These are phyloP conservation scores for Alexandromys oeconomus DNA, from an alignment of 2,797 vertebrate genomes.

Conservation along the genomic window DNA sequence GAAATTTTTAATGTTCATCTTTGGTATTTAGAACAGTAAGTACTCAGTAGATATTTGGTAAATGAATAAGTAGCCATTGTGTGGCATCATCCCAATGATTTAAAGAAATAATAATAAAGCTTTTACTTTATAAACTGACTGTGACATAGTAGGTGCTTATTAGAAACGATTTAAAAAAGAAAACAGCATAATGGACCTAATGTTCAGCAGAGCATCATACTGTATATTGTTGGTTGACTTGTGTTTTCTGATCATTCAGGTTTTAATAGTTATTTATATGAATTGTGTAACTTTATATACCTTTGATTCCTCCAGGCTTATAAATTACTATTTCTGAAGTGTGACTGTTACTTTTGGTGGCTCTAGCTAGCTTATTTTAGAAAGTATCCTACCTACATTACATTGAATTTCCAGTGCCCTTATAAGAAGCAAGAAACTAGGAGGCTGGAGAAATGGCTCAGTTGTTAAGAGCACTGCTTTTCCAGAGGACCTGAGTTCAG, in stretches of 20 bases:
- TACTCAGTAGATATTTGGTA: neutral
- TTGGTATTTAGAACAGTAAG: conserved; percentile 45
- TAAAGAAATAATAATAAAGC: conserved; percentile 35
- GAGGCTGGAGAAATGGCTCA: neutral
- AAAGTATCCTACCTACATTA: neutral
- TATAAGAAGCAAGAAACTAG: neutral
- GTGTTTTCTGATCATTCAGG: neutral
- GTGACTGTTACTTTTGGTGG: conserved; percentile 33
- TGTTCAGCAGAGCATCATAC: neutral
- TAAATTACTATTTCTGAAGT: conserved; percentile 38
- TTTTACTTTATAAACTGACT: neutral
- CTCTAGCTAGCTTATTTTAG: conserved; percentile 16
- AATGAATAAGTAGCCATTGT: conserved; percentile 33
- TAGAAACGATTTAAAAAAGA: neutral
- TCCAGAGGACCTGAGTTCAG: neutral
- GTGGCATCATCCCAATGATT: neutral
- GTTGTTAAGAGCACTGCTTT: neutral
- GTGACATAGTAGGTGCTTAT: neutral
- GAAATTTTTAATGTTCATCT: conserved; percentile 14
- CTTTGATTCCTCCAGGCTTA: conserved; percentile 6
- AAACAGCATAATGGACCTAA: neutral
- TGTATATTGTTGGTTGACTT: neutral
- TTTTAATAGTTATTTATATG: conserved; percentile 34
- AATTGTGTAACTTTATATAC: conserved; percentile 13
- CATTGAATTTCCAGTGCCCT: neutral